phyloP scores from a whole-genome alignment of 1,140 invertebrate species.

The Coelopa frigida region DNA sequence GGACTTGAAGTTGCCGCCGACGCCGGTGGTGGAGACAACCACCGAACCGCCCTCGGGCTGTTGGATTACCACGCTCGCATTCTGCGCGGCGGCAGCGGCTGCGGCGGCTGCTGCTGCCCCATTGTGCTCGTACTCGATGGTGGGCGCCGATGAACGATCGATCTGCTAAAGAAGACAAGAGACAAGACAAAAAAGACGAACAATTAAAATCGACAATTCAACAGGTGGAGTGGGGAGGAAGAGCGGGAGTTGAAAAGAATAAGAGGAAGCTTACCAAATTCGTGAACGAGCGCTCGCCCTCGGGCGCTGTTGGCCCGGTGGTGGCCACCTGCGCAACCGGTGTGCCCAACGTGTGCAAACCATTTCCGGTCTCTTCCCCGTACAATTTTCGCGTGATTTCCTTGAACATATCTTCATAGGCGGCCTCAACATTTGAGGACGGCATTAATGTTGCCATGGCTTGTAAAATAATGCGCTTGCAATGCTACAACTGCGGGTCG shows the following conservation, averaged over 20 bases:
- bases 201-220: background rate
- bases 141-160: slow-evolving; percentile 38
- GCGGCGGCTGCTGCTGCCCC: slow-evolving; percentile 19
- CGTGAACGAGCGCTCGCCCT: slow-evolving; percentile 43
- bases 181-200: background rate
- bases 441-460: slow-evolving; percentile 43
- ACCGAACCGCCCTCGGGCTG: slow-evolving; percentile 35
- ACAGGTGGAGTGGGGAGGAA: background rate
- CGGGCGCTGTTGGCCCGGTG: slow-evolving; percentile 42
- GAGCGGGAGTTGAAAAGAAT: background rate
- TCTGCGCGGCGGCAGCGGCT: slow-evolving; percentile 5
- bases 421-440: slow-evolving; percentile 44
- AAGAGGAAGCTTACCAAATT: slow-evolving; percentile 34
- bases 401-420: slow-evolving; percentile 52
- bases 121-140: slow-evolving; percentile 39
- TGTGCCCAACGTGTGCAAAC: slow-evolving; percentile 46
- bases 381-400: slow-evolving; percentile 86
- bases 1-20: slow-evolving; percentile 48
- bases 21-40: slow-evolving; percentile 27
- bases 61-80: slow-evolving; percentile 15
- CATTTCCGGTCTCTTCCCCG: slow-evolving; percentile 66
- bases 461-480: slow-evolving; percentile 6
- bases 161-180: slow-evolving; percentile 24
- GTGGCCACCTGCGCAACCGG: slow-evolving; percentile 44
- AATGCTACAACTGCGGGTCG: slow-evolving; percentile 11